Base-by-base conservation (phyloP, 2,888 invertebrate species). In the Trachelus iudaicus region DNA sequence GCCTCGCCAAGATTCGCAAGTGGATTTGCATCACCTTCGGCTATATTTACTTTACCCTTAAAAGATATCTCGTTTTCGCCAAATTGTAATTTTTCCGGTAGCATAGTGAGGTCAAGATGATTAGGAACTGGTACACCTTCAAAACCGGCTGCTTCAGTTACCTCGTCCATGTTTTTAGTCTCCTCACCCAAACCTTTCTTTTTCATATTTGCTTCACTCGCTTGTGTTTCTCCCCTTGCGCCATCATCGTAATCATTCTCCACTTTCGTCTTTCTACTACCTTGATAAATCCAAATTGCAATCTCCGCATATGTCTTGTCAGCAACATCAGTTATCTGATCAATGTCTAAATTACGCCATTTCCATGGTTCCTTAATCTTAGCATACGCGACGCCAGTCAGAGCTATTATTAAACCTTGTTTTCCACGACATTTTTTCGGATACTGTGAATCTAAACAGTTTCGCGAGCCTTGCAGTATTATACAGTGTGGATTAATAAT, bases 1-100 rank as follows among this genome's bases (percentile, higher is more conserved):
- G 90, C 90, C 71, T 91, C 90, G 1, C 87, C 89, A 0, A 91
- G 84, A 77, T 90, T 90, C 0, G 85, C 89, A 4, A 91, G 68
- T 4, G 90, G 90, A 81, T 85, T 85, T 0, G 89, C 86, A 1
- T 87, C 84, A 0, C 90, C 90, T 3, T 85, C 78, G 1, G 85
- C 56, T 0, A 89, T 30, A 0, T 86, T 84, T 81, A 82, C 81
- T 80, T 84, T 87, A 9, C 79, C 82, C 34, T 81, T 82, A 9
- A 88, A 85, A 15, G 81, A 78, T 1, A 89, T 85, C 0, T 81
- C 79, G 12, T 86, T 82, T 1, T 86, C 85, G 0, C 81, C 85
- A 3, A 90, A 77, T 73, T 83, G 87, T 6, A 91, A 40, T 73
- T 79, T 84, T 0, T 81, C 40, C 0, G 91, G 90, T 12, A 91